Conservation (phyloP, 37 sponge, comb jelly and placozoan genomes). For the Ianthella basta region DNA sequence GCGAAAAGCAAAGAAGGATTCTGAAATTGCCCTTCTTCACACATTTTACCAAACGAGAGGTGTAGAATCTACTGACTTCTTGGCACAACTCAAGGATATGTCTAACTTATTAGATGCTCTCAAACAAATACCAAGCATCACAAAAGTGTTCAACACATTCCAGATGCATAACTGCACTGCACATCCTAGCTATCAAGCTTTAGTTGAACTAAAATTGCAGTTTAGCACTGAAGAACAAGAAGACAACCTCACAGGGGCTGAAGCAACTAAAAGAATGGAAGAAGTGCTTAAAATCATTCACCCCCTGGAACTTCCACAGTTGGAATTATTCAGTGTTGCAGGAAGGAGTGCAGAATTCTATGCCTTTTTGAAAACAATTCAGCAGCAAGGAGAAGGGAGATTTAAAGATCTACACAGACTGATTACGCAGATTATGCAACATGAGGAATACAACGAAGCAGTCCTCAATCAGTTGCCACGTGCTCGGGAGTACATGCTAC, state of each 20-base stretch:
- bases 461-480: constrained; percentile 68
- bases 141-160: constrained; percentile 45
- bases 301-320: constrained; percentile 6
- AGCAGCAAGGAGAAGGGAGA: not conserved
- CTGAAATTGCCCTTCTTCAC: not conserved
- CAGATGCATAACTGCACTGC: constrained; percentile 28
- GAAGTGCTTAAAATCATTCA: constrained; percentile 9
- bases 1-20: not conserved
- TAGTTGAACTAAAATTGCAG: constrained; percentile 15
- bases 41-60: not conserved
- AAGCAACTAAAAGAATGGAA: constrained; percentile 28
- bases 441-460: constrained; percentile 81
- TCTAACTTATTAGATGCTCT: constrained; percentile 40
- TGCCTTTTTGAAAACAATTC: constrained; percentile 34
- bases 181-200: constrained; percentile 23
- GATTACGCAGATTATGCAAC: constrained; percentile 75
- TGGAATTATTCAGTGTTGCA: constrained; percentile 46
- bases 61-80: not conserved
- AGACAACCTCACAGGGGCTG: constrained; percentile 42
- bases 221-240: constrained; percentile 4
- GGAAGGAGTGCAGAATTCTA: constrained; percentile 59
- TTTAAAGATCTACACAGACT: constrained; percentile 50
- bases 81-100: constrained; percentile 33
- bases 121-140: constrained; percentile 26
- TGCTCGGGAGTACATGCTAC: constrained; percentile 54